Base-by-base conservation (phyloP, 2,113 vertebrate species). In the Osmerus eperlanus region DNA sequence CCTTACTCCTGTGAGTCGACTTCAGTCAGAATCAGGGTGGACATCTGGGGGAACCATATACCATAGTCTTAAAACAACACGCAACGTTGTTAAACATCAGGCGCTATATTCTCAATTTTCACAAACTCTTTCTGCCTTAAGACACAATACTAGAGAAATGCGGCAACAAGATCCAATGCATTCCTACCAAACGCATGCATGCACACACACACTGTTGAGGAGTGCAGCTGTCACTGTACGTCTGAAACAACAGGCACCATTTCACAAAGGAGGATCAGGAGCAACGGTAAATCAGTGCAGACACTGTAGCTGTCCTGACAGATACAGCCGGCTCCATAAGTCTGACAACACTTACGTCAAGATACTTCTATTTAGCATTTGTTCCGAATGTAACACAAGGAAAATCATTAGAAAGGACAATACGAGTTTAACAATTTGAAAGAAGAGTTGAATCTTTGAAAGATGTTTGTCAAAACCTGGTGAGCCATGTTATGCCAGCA, bases 211-310 rank as follows among this genome's bases (percentile, higher is more conserved):
- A 67, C 64, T 1, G 52, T 32, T 68, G 73, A 74, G 65, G 68
- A 23, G 59, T 67, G 85, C 90, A 90, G 88, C 90, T 91, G 90
- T 86, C 84, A 82, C 82, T 79, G 77, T 81, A 84, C 67, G 80
- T 89, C 70, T 55, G 63, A 11, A 75, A 86, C 83, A 81, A 86
- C 88, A 86, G 79, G 80, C 70, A 67, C 77, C 78, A 77, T 85
- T 87, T 81, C 84, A 84, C 83, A 84, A 78, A 62, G 52, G 1
- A 9, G 8, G 74, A 75, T 1, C 54, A 59, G 66, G 41, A 76
- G 73, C 21, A 14, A 56, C 56, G 41, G 68, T 78, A 70, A 70
- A 76, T 29, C 81, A 68, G 68, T 9, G 32, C 81, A 68, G 68
- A n/a, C 16, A 81, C 59, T 64, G 28, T 23, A 47, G 63, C 1